Conservation (phyloP, 1,140 invertebrate species). For the Mactra quadrangularis region DNA sequence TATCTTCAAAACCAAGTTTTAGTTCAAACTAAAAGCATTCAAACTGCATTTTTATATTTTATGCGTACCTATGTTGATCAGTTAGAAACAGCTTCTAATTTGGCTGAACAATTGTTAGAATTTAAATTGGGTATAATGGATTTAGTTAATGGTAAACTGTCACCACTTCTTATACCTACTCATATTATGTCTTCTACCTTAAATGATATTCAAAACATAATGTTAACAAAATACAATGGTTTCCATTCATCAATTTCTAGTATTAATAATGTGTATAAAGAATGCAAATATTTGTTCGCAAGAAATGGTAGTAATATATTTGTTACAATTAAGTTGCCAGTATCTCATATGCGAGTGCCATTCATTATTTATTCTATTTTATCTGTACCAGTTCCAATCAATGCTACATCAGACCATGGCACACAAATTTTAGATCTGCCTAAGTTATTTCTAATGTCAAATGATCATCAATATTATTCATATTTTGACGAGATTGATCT, state of each 20-base stretch:
- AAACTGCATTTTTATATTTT: too few species aligned
- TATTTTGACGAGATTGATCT: neutral
- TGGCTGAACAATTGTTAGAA: too few species aligned
- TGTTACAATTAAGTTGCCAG: constrained; percentile 11
- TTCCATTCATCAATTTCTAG: constrained; percentile 5
- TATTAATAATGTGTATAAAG: constrained; percentile 3
- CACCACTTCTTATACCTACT: constrained; percentile 12
- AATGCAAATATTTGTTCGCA: constrained; percentile 24
- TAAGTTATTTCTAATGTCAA: constrained; percentile 11
- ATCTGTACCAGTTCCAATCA: constrained; percentile 43
- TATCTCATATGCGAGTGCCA: constrained; percentile 9
- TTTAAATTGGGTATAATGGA: constrained; percentile 26
- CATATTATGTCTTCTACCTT: neutral
- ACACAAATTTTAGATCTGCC: constrained; percentile 42
- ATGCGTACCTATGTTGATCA: too few species aligned
- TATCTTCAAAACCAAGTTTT: neutral
- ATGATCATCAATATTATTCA: constrained; percentile 33
- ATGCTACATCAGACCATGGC: constrained; percentile 44
- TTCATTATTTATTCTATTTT: constrained; percentile 8
- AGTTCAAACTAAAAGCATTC: too few species aligned
- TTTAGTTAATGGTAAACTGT: constrained; percentile 27
- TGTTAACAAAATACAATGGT: constrained; percentile 16
- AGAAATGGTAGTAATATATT: constrained; percentile 26
- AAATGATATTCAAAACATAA: constrained; percentile 24
- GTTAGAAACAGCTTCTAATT: too few species aligned